Evolutionary conservation across 1,140 invertebrate species (phyloP), one percentile per base, ranked within the genome.

Genomic region (Camponotus vicinus): DNA sequence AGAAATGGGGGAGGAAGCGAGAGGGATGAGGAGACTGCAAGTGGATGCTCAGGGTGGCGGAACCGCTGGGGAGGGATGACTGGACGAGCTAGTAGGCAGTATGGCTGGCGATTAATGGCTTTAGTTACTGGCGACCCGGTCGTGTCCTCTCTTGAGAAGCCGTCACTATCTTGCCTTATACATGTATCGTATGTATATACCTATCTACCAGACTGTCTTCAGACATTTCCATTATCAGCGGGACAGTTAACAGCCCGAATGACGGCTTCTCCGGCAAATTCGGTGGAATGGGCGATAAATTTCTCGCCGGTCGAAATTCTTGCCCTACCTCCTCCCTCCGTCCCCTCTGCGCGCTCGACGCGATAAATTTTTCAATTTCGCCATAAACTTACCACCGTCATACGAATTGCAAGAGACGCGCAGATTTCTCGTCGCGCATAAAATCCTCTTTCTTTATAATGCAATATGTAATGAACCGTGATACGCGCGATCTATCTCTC

Each of bases 71-170:
- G 75, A 66, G 86, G 88, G 83, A 90, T 88, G 90, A 90, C 86
- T 89, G 85, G 90, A 90, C 83, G 85, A 83, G 88, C 84, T 87
- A 52, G 49, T 52, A 70, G 90, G 82, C 89, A 92, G 90, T 93
- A 93, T 92, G 92, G 91, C 88, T 84, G 87, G 89, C 92, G 92
- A 93, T 93, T 93, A 92, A 93, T 93, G 91, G 92, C 92, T 90
- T 91, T 86, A 90, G 92, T 92, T 92, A 89, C 85, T 76, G 87
- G 82, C 91, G 88, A 82, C 89, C 87, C 52, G 87, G 85, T 86
- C 89, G 71, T 90, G 86, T 90, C 88, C 83, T 88, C 87, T 90
- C 87, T 49, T 67, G 73, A 73, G 79, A 69, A 88, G 77, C 66
- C 78, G 89, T 90, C 89, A 86, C 76, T 87, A 83, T 86, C 86